phyloP scores from a whole-genome alignment of 2,113 vertebrate species.

The Misgurnus mizolepis region DNA sequence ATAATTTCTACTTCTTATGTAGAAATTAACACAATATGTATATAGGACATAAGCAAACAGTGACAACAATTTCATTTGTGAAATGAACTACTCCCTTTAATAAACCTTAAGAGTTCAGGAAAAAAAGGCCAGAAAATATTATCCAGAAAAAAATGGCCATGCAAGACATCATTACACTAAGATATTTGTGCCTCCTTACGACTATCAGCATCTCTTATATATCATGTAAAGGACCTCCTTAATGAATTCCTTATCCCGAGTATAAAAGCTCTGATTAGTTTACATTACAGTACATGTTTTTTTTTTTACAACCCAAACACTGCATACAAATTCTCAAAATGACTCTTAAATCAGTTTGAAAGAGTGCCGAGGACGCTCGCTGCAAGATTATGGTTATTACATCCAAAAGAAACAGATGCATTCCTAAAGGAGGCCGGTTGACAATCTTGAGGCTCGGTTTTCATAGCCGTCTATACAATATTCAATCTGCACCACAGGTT shows the following conservation, averaged over 20 bases:
- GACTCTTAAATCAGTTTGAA: conserved; percentile 1
- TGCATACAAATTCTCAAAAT: background rate
- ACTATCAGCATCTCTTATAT: background rate
- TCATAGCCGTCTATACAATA: conserved; percentile 12
- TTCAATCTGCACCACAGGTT: conserved; percentile 41
- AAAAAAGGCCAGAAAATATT: no score
- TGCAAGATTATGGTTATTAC: no score
- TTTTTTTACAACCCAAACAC: background rate
- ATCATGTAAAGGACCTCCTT: no score
- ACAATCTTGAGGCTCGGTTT: conserved; percentile 12
- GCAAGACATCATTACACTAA: background rate
- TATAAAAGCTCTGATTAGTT: background rate
- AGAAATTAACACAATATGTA: no score
- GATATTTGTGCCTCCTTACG: background rate
- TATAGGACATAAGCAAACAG: no score
- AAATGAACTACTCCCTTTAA: no score
- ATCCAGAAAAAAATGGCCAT: no score
- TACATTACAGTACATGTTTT: background rate
- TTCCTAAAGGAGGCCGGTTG: background rate
- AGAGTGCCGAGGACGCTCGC: background rate
- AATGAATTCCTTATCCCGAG: background rate
- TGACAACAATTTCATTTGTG: no score
- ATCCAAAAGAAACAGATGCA: conserved; percentile 7
- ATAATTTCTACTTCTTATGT: no score
- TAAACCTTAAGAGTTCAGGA: no score